Base-by-base conservation (phyloP, 2,113 vertebrate species). In the Macroglossus sobrinus region DNA sequence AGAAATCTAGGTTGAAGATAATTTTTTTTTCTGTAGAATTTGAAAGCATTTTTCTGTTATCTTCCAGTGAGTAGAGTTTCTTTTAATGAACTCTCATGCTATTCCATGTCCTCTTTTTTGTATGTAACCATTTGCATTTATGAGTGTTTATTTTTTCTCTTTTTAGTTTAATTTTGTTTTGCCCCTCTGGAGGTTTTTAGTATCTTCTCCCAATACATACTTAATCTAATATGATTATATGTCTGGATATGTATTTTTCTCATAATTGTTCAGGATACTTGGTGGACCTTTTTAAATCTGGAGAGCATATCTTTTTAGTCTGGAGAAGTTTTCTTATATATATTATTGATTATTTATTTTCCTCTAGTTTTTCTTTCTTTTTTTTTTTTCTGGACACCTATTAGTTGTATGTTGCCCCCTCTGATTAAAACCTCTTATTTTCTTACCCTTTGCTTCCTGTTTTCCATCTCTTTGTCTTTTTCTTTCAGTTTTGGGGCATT, bases 141-240 rank as follows among this genome's bases (percentile, higher is more conserved):
- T 64, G 10, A 16, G 24, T 81, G n/a, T 33, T 40, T 82, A 50
- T 64, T 88, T 38, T 64, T 43, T 75, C 15, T n/a, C 16, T 68
- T 40, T 69, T 75, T 84, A 40, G 14, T 85, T 93, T 55, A 43
- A 12, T 28, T 68, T 93, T 74, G 22, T 88, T 95, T 96, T 81
- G 12, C 61, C 28, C 90, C 40, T 89, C 64, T 94, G 35, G 5
- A 86, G 57, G 43, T 57, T 57, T 96, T 92, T 55, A 59, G 12
- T 40, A 28, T 90, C 30, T 78, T 84, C 15, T 78, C 7, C 43
- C 43, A 78, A 28, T 55, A 74, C 2, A 63, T 55, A 61, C 12
- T 21, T 40, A 28, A 55, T 74, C 4, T 8, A 61, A 1, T 45
- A 59, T 87, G 5, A 75, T 88, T 7, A 28, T 74, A n/a, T 19